Conservation (phyloP, 1,140 invertebrate genomes). For the Leptopilina clavipes region DNA sequence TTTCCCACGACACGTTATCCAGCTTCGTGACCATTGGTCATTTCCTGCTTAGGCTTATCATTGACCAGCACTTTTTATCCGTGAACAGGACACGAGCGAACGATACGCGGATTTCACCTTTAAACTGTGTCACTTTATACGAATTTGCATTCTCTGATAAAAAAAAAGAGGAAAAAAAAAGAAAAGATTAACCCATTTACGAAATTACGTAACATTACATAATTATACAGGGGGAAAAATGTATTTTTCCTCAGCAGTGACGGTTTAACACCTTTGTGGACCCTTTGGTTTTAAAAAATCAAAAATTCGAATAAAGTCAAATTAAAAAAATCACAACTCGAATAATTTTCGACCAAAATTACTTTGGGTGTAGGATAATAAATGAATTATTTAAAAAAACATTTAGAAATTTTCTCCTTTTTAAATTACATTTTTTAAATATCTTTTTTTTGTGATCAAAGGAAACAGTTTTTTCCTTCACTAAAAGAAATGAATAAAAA, state of each 20-base stretch:
- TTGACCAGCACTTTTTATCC: slow-evolving; percentile 24
- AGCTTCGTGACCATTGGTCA: slow-evolving; percentile 27
- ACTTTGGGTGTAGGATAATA: no score
- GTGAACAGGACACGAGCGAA: slow-evolving; percentile 17
- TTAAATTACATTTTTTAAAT: no score
- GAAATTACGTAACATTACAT: slow-evolving; percentile 6
- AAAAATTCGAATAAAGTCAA: no score
- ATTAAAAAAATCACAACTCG: no score
- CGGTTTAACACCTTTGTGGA: no score
- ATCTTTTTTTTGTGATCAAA: no score
- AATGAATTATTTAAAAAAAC: no score
- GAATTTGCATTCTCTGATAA: slow-evolving; percentile 33
- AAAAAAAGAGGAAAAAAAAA: neutral
- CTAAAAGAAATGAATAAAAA: no score
- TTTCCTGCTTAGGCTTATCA: slow-evolving; percentile 32
- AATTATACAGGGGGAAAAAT: neutral
- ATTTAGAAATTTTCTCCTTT: no score
- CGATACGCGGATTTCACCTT: slow-evolving; percentile 19
- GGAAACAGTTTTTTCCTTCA: no score
- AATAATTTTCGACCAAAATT: no score
- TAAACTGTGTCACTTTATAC: slow-evolving; percentile 29
- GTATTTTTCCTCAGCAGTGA: neutral
- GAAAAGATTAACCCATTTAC: slow-evolving; percentile 31
- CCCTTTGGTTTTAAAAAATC: no score
- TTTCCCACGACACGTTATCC: neutral